Percentiles rank a stretch among this genome's conserved stretches.
These are phyloP conservation scores for Chaetura pelagica DNA, from an alignment of 2,113 vertebrate species.

Conservation along the genomic window DNA sequence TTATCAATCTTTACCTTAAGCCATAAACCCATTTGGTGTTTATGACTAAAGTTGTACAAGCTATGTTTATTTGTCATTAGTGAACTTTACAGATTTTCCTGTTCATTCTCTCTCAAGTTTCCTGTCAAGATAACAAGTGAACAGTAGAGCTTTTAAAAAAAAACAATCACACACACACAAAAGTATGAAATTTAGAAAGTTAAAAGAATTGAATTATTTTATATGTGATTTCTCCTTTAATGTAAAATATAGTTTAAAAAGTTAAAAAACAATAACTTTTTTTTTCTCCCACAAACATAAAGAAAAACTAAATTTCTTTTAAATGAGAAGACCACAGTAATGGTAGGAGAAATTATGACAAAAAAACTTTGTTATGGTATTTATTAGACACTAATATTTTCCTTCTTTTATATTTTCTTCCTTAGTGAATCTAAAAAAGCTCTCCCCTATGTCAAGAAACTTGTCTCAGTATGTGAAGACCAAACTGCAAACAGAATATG, in stretches of 20 bases:
- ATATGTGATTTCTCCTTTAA: neutral
- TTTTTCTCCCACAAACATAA: neutral
- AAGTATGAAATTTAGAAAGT: neutral
- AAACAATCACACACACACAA: neutral
- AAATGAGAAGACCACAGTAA: neutral
- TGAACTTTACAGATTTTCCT: constrained; percentile 31
- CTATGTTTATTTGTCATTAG: constrained; percentile 64
- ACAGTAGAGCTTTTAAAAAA: neutral
- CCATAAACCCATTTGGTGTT: constrained; percentile 80
- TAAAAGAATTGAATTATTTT: neutral
- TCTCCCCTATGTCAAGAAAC: neutral
- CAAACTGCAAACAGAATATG: neutral
- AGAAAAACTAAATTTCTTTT: neutral
- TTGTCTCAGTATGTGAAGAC: neutral
- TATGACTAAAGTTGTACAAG: constrained; percentile 56
- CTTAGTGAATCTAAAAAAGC: neutral
- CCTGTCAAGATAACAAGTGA: neutral
- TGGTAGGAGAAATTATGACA: neutral
- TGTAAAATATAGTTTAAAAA: neutral
- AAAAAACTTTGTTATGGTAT: neutral
- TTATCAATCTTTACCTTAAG: constrained; percentile 83
- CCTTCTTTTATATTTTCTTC: neutral
- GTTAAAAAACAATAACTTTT: neutral
- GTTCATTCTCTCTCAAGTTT: neutral
- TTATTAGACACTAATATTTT: neutral